A percentile compares a stretch with the other conserved stretches of the same genome.
phyloP scores from a whole-genome alignment of 2,888 invertebrate species.

The Trissonchulus latispiculum region DNA sequence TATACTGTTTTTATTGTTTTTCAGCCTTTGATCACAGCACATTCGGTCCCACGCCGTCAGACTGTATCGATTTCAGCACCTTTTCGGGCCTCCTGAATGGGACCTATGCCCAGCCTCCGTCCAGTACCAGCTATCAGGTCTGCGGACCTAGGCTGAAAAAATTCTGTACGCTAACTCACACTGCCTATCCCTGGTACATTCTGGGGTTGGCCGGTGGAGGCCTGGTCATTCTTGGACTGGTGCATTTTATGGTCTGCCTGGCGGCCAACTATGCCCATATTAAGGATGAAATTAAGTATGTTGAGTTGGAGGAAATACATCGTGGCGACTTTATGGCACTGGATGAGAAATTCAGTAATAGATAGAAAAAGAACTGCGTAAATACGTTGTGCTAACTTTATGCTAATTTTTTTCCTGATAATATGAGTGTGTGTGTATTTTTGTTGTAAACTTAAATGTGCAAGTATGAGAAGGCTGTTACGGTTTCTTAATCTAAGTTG shows the following conservation, averaged over 20 bases:
- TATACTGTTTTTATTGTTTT: no score
- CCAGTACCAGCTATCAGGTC: conserved; percentile 21
- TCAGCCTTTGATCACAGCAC: neutral
- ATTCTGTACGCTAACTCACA: conserved; percentile 39
- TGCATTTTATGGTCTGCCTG: conserved; percentile 85
- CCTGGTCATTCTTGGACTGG: conserved; percentile 39
- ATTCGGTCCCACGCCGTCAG: conserved; percentile 9
- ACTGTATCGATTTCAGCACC: conserved; percentile 37
- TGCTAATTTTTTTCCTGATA: no score
- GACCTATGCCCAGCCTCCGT: conserved; percentile 27
- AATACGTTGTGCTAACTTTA: no score
- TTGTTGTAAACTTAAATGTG: no score
- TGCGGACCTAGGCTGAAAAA: conserved; percentile 40
- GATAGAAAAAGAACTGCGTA: no score
- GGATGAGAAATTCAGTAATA: no score
- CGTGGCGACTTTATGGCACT: neutral
- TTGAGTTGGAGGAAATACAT: conserved; percentile 65
- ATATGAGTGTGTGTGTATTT: no score
- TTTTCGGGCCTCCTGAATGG: conserved; percentile 34
- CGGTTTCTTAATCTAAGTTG: no score
- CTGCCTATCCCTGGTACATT: conserved; percentile 35
- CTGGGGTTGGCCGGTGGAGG: conserved; percentile 29
- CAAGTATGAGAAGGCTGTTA: no score
- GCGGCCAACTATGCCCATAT: conserved; percentile 92
- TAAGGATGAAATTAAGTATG: conserved; percentile 82